Base-by-base conservation (phyloP, 2,797 vertebrate species). In the Pagetopsis macropterus region DNA sequence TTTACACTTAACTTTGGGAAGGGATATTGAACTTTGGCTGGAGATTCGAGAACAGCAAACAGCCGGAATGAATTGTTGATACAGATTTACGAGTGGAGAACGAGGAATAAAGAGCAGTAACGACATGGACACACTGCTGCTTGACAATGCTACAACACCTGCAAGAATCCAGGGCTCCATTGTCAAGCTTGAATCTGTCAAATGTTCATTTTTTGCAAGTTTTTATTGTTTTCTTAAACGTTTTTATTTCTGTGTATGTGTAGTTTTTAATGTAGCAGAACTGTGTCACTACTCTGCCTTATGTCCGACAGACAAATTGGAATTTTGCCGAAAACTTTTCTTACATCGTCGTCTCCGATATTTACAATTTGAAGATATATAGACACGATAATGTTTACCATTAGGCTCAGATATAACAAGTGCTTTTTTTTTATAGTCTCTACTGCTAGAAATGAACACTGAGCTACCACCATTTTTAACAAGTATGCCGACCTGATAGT, bases 1-100 rank as follows among this genome's bases (percentile, higher is more conserved):
- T 95, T 95, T 95, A 94, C 93, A 93, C 88, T 86, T 87, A 63
- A 82, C 88, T 93, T 91, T 91, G 87, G 87, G 90, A 91, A 86
- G 87, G 84, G 87, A 87, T 85, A 33, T 75, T 72, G 72, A 86
- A 76, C 78, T 91, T 82, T 87, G 80, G 75, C 84, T 88, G 65
- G 73, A 85, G 81, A 83, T 76, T 50, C 52, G 81, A 68, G 65
- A 85, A 62, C 85, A 58, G 57, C 70, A 23, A 37, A 17, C 76
- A 78, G 75, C 65, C 77, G 64, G 56, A 72, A 61, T 79, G 55
- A 70, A 50, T 66, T 65, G 68, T 73, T 81, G 60, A 76, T 78
- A 84, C 65, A 58, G 60, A 9, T 79, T 37, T 70, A 76, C 70
- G 65, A 70, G 75, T 46, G 83, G 70, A 85, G 78, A 70, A 50